Percentiles rank a stretch among this genome's conserved stretches.
Conservation (phyloP, 2,113 vertebrate species). For the Etia nguti region DNA sequence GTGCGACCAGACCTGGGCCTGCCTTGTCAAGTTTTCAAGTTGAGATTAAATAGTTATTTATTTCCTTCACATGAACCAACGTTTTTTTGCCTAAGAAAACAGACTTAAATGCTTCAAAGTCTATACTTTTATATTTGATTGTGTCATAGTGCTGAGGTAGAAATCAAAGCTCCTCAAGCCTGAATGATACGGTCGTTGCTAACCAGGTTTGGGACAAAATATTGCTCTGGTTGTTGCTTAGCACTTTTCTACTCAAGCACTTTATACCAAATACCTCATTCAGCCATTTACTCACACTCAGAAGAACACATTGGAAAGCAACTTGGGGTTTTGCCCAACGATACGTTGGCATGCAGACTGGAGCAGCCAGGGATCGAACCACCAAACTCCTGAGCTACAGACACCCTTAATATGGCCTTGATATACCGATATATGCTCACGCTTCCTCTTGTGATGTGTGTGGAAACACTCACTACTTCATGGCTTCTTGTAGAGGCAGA, state of each 20-base stretch:
- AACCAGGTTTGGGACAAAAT: neutral
- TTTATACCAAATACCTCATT: neutral
- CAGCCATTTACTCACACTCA: neutral
- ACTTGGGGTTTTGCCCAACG: neutral
- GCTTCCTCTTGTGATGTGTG: neutral
- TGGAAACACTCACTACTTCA: neutral
- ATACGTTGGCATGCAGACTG: neutral
- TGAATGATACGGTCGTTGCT: neutral
- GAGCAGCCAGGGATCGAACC: neutral
- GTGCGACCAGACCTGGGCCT: constrained; percentile 4
- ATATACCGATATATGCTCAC: neutral
- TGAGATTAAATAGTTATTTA: neutral
- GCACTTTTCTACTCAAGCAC: neutral
- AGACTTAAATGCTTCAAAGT: neutral
- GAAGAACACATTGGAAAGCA: neutral
- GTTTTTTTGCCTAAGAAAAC: neutral
- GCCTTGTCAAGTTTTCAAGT: neutral
- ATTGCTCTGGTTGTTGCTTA: neutral
- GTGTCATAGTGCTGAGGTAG: neutral
- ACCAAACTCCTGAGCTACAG: neutral
- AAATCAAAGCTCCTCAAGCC: neutral
- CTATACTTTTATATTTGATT: neutral
- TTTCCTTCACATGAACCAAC: neutral
- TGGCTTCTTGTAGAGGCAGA: neutral
- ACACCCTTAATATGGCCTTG: neutral